These are phyloP conservation scores for Sphenopsis melanotis DNA, from an alignment of 2,797 vertebrate genomes.

Conservation along the genomic window DNA sequence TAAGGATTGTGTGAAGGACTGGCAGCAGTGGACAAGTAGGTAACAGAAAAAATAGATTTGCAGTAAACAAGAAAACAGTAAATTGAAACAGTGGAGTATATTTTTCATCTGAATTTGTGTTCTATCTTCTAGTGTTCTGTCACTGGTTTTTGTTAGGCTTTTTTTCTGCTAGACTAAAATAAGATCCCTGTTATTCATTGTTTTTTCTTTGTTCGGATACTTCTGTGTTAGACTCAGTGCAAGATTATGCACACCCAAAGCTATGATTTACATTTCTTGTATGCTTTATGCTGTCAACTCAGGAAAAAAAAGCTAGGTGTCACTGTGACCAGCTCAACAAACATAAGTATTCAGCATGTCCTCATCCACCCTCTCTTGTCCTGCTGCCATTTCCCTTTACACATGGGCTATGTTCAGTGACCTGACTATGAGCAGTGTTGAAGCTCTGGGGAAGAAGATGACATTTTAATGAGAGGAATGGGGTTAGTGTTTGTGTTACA, in stretches of 20 bases:
- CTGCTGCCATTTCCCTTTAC: conserved; percentile 28
- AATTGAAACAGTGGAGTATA: background rate
- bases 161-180: background rate
- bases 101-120: conserved; percentile 1
- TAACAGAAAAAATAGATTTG: background rate
- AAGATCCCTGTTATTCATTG: background rate
- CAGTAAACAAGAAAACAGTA: background rate
- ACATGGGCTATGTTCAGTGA: conserved; percentile 11
- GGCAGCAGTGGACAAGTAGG: background rate
- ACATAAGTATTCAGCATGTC: background rate
- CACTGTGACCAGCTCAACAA: conserved; percentile 29
- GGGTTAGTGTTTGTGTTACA: conserved; percentile 24
- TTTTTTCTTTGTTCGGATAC: background rate
- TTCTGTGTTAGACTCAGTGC: background rate
- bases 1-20: background rate
- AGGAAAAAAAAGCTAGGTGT: conserved; percentile 8
- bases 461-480: conserved; percentile 37
- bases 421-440: background rate
- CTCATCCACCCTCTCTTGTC: conserved; percentile 20
- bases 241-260: background rate
- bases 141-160: background rate
- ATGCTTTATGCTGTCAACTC: background rate
- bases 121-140: background rate
- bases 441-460: conserved; percentile 28
- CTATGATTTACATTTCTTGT: background rate